Conservation (phyloP, 2,888 invertebrate species). For the Cryptocheilus praepositus region DNA sequence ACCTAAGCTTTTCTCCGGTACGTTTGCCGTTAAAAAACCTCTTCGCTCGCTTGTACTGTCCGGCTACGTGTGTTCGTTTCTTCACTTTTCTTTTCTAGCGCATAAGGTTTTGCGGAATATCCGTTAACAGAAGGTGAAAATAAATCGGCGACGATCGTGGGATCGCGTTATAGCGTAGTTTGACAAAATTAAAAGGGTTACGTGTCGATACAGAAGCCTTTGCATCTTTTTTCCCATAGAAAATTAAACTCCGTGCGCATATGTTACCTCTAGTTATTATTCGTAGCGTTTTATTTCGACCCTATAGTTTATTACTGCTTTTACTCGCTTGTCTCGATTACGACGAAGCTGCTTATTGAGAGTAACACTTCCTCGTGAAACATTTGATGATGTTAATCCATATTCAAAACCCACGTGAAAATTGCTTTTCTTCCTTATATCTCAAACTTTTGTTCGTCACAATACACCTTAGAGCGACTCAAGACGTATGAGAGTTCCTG, state of each 20-base stretch:
- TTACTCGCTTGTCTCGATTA: conserved; percentile 4
- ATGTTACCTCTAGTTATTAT: conserved; percentile 21
- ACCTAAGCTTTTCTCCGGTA: too few species aligned
- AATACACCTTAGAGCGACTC: too few species aligned
- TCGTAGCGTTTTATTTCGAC: conserved; percentile 35
- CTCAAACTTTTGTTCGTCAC: too few species aligned
- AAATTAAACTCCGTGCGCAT: conserved; percentile 34
- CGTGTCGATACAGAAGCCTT: conserved; percentile 27
- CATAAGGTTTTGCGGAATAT: too few species aligned
- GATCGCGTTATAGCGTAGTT: conserved; percentile 35
- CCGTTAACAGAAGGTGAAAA: too few species aligned
- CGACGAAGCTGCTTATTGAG: background rate
- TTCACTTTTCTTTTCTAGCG: too few species aligned
- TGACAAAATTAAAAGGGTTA: conserved; percentile 26
- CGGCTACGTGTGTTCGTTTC: too few species aligned
- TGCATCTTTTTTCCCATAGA: conserved; percentile 31
- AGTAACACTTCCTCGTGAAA: background rate
- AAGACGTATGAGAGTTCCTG: too few species aligned
- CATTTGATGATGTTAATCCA: conserved; percentile 13
- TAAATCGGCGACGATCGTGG: too few species aligned
- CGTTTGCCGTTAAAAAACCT: too few species aligned
- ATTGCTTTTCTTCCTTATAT: background rate
- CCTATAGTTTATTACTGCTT: conserved; percentile 11
- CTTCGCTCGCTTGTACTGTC: too few species aligned
- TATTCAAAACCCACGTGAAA: conserved; percentile 23